Evolutionary conservation across 2,888 invertebrate species (phyloP).

Genomic region (Halictus ligatus): DNA sequence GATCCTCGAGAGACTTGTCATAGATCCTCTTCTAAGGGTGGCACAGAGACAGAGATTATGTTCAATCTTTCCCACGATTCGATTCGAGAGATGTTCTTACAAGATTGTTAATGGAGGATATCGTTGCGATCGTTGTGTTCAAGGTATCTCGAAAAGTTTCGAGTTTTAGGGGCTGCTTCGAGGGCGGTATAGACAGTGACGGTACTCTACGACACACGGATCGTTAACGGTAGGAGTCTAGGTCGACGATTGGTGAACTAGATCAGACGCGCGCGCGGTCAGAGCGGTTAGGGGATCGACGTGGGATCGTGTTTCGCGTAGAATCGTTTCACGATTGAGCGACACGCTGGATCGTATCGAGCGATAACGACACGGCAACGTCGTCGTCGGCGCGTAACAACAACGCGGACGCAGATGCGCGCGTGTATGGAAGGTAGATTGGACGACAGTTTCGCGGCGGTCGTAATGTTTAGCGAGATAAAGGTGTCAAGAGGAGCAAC

Average conservation of each 20-base stretch:
- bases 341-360: conserved; percentile 33
- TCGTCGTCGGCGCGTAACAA: conserved; percentile 3
- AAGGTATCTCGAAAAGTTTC: background rate
- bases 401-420: background rate
- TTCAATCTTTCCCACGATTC: background rate
- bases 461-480: conserved; percentile 29
- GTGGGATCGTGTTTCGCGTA: background rate
- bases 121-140: background rate
- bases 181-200: background rate
- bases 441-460: conserved; percentile 16
- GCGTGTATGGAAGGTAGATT: conserved; percentile 23
- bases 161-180: background rate
- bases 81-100: background rate
- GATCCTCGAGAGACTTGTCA: no score
- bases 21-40: no score
- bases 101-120: background rate
- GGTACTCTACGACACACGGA: background rate
- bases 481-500: conserved; percentile 42
- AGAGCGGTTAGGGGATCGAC: background rate
- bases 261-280: background rate
- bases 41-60: no score
- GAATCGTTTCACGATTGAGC: conserved; percentile 46
- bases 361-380: conserved; percentile 2
- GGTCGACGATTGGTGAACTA: background rate
- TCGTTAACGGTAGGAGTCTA: conserved; percentile 1